These are phyloP conservation scores for Oreonectes daqikongensis DNA, from an alignment of 2,797 vertebrate species.

Conservation along the genomic window DNA sequence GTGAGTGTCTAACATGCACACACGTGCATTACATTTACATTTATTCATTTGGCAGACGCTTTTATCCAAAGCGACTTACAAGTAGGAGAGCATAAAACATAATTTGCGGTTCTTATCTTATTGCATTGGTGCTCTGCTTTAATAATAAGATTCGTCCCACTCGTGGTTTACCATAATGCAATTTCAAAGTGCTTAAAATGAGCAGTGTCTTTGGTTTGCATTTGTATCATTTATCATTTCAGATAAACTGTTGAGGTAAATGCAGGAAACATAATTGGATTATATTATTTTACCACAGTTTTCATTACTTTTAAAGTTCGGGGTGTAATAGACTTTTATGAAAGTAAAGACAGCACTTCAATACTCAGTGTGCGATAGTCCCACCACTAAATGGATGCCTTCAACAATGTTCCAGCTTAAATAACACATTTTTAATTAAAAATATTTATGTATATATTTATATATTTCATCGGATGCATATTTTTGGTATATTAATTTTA, in stretches of 20 bases:
- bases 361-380: too few relatives aligned
- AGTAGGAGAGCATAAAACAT: too few relatives aligned
- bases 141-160: not conserved
- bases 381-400: too few relatives aligned
- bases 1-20: conserved; percentile 72
- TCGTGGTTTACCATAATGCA: not conserved
- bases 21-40: too few relatives aligned
- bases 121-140: not conserved
- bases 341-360: not conserved
- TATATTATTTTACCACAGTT: not conserved
- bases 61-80: too few relatives aligned
- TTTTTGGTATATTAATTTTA: too few relatives aligned
- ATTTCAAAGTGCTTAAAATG: not conserved
- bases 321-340: not conserved
- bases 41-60: too few relatives aligned
- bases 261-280: not conserved
- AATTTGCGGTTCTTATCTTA: not conserved
- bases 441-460: too few relatives aligned
- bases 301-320: not conserved
- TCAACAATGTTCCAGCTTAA: not conserved
- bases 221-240: not conserved
- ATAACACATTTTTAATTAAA: not conserved
- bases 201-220: not conserved
- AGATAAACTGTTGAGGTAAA: not conserved
- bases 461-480: too few relatives aligned